Evolutionary conservation across 1,140 invertebrate genomes (phyloP), one percentile per base, ranked within the genome.

Genomic region (Phthorimaea operculella): DNA sequence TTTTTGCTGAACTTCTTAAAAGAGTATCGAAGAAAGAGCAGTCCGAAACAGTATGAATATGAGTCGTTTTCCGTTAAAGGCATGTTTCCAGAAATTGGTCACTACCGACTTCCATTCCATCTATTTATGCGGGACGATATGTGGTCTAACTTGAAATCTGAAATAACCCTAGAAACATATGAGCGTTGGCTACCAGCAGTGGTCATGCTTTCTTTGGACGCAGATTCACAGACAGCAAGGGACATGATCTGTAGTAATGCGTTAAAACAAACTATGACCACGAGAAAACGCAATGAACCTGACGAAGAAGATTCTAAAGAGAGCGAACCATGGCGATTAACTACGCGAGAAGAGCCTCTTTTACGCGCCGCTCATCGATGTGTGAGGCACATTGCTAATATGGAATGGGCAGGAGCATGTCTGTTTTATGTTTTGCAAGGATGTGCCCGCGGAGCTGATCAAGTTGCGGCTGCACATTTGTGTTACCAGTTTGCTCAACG

Each of bases 401-500:
- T 87, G 76, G 85, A 87, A 70, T 87, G 85, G 85, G 83, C 85
- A 10, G 84, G 81, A 17, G 85, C 85, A 5, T 87, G 85, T 60
- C 68, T 87, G 18, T 87, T 86, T 59, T 85, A 86, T 56, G 82
- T 86, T 15, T 70, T 85, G 7, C 82, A 86, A 75, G 85, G 85
- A 6, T 83, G 80, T 62, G 66, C 77, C 12, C 72, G 75, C 51
- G 88, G 88, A 4, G 88, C 87, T 10, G 88, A 89, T 70, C 88
- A 89, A 74, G 87, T 89, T 7, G 87, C 88, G 48, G 88, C 88
- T 11, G 85, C 86, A 17, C 86, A 87, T 52, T 79, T 89, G 55
- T 89, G 88, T 59, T 89, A 87, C 66, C 87, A 89, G 62, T 89
- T 88, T 72, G 83, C 87, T 18, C 87, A 85, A 55, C 61, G 78